phyloP scores from a whole-genome alignment of 64 coral and sea anemone genomes.

The Anthopleura sola region DNA sequence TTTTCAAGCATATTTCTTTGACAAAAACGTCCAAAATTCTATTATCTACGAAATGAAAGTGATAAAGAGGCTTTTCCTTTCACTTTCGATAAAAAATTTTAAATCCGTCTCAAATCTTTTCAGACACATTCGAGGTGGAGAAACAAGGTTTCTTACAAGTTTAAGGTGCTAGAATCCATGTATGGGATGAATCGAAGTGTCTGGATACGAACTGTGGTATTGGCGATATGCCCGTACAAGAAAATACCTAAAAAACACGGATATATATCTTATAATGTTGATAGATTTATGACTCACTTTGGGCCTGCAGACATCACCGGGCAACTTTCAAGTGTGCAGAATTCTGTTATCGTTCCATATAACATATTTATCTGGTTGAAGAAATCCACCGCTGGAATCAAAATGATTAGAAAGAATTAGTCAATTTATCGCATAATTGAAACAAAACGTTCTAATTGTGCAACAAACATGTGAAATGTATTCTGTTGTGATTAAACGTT shows the following conservation, averaged over 20 bases:
- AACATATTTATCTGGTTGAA: constrained; percentile 99
- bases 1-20: not conserved
- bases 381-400: constrained; percentile 94
- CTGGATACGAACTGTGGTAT: not conserved
- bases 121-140: not conserved
- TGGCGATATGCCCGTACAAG: not conserved
- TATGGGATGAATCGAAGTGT: not conserved
- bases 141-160: not conserved
- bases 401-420: not conserved
- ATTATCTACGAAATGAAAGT: not conserved
- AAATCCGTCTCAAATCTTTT: not conserved
- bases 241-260: not conserved
- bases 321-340: constrained; percentile 86
- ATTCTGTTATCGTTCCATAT: constrained; percentile 98
- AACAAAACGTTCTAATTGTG: not conserved
- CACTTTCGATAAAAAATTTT: not conserved
- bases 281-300: constrained; percentile 73
- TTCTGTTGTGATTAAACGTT: not conserved
- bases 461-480: not conserved
- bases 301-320: constrained; percentile 97
- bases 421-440: not conserved
- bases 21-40: not conserved
- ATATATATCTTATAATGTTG: not conserved
- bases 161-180: not conserved
- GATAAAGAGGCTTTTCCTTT: not conserved